A percentile compares a stretch with the other conserved stretches of the same genome.
Evolutionary conservation across 2,888 invertebrate species (phyloP).

Genomic region (Xestia rhomboidea): DNA sequence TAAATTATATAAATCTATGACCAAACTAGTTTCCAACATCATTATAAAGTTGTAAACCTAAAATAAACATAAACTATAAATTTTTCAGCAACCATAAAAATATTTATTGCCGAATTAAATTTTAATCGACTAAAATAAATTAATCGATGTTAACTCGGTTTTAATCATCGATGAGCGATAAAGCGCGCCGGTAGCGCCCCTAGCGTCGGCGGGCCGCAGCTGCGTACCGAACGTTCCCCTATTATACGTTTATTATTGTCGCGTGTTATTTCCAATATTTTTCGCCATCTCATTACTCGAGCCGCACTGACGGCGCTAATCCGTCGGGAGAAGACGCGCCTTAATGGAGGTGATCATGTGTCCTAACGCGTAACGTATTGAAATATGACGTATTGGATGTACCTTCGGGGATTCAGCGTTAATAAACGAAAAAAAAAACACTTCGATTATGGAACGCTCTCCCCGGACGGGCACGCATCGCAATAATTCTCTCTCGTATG

Average conservation of each 20-base stretch:
- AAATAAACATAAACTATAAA: slow-evolving; percentile 38
- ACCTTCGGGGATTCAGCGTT: slow-evolving; percentile 83
- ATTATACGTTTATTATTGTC: slow-evolving; percentile 86
- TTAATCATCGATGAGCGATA: slow-evolving; percentile 68
- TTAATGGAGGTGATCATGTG: slow-evolving; percentile 89
- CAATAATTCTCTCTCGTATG: slow-evolving; percentile 81
- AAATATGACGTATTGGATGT: slow-evolving; percentile 88
- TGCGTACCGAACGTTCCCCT: slow-evolving; percentile 74
- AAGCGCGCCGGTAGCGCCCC: slow-evolving; percentile 77
- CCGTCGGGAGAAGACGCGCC: slow-evolving; percentile 87
- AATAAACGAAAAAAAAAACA: slow-evolving; percentile 83
- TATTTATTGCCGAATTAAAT: slow-evolving; percentile 36
- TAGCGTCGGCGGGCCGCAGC: slow-evolving; percentile 79
- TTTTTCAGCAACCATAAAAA: slow-evolving; percentile 42
- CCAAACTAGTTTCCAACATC: slow-evolving; percentile 48
- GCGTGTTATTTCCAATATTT: slow-evolving; percentile 88
- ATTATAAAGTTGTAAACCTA: slow-evolving; percentile 49
- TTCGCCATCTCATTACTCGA: slow-evolving; percentile 88
- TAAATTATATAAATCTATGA: slow-evolving; percentile 25
- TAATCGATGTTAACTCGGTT: slow-evolving; percentile 61
- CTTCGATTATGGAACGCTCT: slow-evolving; percentile 75
- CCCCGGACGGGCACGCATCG: slow-evolving; percentile 78
- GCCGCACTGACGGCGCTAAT: slow-evolving; percentile 84
- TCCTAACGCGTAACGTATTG: slow-evolving; percentile 88
- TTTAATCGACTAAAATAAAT: slow-evolving; percentile 56